A percentile compares a stretch with the other conserved stretches of the same genome.
phyloP scores from a whole-genome alignment of 2,797 vertebrate genomes.

The Heliangelus exortis region DNA sequence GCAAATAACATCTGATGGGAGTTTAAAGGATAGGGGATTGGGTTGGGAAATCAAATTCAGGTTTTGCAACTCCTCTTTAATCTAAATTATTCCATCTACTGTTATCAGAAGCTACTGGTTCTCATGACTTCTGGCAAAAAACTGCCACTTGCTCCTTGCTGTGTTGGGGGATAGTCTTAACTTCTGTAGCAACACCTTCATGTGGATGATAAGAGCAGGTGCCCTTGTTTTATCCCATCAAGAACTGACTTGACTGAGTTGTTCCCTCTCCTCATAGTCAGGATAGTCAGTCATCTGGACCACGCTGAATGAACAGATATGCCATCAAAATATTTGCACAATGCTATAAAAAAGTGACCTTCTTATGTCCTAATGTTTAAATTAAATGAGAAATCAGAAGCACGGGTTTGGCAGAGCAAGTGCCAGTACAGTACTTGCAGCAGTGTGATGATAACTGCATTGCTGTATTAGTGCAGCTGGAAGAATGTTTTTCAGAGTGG shows the following conservation, averaged over 20 bases:
- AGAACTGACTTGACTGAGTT: background rate
- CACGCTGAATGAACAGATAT: background rate
- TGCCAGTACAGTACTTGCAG: too few relatives aligned
- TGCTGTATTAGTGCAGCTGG: background rate
- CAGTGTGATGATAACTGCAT: background rate
- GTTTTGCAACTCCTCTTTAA: background rate
- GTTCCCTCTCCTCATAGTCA: background rate
- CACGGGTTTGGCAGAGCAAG: background rate
- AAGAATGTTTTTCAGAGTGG: background rate
- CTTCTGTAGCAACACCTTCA: background rate
- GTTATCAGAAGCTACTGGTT: background rate
- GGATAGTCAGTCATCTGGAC: background rate
- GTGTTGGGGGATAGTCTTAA: background rate
- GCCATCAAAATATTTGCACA: background rate
- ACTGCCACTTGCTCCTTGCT: accelerated
- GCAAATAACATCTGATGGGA: background rate
- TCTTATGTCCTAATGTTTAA: background rate
- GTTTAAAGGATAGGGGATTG: background rate
- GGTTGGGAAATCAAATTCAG: background rate
- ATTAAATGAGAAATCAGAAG: background rate
- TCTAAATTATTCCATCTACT: background rate
- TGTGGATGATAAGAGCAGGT: accelerated
- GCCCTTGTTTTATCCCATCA: background rate
- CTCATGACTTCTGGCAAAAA: background rate
- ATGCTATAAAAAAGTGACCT: background rate